Evolutionary conservation across 1,140 invertebrate genomes (phyloP).

Genomic region (Hycleus cichorii): DNA sequence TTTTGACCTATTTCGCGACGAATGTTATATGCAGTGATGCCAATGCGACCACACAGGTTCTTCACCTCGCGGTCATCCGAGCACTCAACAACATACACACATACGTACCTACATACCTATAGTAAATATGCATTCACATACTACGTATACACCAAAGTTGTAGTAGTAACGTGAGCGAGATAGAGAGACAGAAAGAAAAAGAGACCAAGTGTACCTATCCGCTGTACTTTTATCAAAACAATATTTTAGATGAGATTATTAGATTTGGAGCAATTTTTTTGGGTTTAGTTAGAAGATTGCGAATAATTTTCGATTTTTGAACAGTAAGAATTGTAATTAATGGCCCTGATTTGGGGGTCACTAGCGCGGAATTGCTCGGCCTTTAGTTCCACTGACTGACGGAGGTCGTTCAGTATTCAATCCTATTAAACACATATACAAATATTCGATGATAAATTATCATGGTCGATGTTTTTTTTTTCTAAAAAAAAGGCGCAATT

Average conservation of each 20-base stretch:
- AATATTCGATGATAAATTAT: slow-evolving; percentile 10
- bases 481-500: too few species aligned
- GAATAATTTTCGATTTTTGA: neutral
- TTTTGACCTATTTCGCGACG: slow-evolving; percentile 29
- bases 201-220: too few species aligned
- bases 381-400: slow-evolving; percentile 12
- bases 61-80: slow-evolving; percentile 31
- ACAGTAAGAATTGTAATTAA: slow-evolving; percentile 11
- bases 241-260: too few species aligned
- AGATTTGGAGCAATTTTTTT: too few species aligned
- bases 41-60: slow-evolving; percentile 32
- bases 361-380: slow-evolving; percentile 15
- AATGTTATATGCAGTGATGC: slow-evolving; percentile 21
- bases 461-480: neutral
- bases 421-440: neutral
- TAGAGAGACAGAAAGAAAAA: too few species aligned
- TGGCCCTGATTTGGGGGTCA: slow-evolving; percentile 14
- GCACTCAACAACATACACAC: neutral
- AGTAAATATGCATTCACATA: too few species aligned
- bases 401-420: slow-evolving; percentile 14
- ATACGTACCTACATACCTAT: too few species aligned
- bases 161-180: too few species aligned
- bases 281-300: too few species aligned
- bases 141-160: too few species aligned
- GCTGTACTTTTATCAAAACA: too few species aligned